phyloP scores from a whole-genome alignment of 2,113 vertebrate species.

The Trichomycterus rosablanca region DNA sequence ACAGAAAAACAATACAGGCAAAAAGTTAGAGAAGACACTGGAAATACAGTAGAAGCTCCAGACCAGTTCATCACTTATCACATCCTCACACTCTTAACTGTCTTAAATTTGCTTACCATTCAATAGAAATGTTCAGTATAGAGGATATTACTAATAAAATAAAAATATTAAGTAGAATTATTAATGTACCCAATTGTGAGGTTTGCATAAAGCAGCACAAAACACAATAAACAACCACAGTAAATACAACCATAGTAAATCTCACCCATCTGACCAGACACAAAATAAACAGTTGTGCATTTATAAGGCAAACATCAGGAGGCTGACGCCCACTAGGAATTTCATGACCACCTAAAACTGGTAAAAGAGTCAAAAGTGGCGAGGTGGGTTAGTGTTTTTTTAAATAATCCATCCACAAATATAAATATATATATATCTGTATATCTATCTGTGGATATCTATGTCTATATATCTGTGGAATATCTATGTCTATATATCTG shows the following conservation, averaged over 20 bases:
- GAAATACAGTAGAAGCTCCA: constrained; percentile 15
- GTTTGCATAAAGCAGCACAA: constrained; percentile 50
- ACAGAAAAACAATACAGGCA: constrained; percentile 1
- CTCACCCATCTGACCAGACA: too few relatives aligned
- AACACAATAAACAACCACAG: constrained; percentile 46
- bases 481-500: too few relatives aligned
- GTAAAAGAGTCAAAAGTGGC: constrained; percentile 24
- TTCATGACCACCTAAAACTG: constrained; percentile 68
- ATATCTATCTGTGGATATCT: too few relatives aligned
- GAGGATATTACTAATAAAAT: too few relatives aligned
- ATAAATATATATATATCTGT: too few relatives aligned
- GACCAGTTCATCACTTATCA: neutral
- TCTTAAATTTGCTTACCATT: too few relatives aligned
- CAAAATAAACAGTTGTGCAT: constrained; percentile 83
- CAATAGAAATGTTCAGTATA: too few relatives aligned
- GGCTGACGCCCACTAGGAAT: constrained; percentile 75
- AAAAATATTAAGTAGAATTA: too few relatives aligned
- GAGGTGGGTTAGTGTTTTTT: constrained; percentile 40
- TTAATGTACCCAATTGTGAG: too few relatives aligned
- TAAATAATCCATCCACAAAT: constrained; percentile 19
- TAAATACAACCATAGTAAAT: too few relatives aligned
- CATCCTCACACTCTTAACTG: too few relatives aligned
- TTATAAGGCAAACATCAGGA: constrained; percentile 92
- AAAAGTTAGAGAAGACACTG: constrained; percentile 14
- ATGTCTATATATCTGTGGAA: too few relatives aligned